Percentiles rank a stretch among this genome's conserved stretches.
These are phyloP conservation scores for Coleophora deauratella DNA, from an alignment of 2,888 invertebrate genomes.

Conservation along the genomic window DNA sequence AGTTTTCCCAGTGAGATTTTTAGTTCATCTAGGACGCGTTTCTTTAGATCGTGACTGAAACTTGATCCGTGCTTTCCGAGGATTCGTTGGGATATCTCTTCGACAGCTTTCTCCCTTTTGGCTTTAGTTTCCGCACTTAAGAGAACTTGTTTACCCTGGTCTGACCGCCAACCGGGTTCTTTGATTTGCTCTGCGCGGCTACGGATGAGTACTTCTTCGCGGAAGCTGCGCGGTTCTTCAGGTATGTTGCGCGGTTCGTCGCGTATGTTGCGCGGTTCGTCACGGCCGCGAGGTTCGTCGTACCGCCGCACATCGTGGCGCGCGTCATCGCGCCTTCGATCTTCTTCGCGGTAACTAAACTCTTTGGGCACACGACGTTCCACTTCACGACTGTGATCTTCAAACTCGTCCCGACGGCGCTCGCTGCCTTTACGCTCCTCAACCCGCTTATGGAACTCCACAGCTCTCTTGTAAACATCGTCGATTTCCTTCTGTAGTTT, in stretches of 20 bases:
- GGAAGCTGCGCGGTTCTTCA: no score
- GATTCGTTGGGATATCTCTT: constrained; percentile 40
- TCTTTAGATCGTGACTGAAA: constrained; percentile 25
- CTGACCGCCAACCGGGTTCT: not conserved
- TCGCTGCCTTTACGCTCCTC: constrained; percentile 35
- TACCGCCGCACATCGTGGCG: constrained; percentile 2
- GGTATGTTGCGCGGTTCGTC: not conserved
- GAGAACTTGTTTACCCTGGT: constrained; percentile 1
- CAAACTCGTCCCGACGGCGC: constrained; percentile 21
- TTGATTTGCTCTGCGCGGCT: not conserved
- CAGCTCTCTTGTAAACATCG: constrained; percentile 46
- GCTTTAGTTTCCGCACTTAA: constrained; percentile 15
- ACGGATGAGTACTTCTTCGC: no score
- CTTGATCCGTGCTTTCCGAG: constrained; percentile 31
- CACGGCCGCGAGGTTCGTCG: constrained; percentile 1
- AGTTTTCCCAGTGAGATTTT: constrained; percentile 27
- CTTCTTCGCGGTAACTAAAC: not conserved
- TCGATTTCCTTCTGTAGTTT: constrained; percentile 40
- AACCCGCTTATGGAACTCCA: constrained; percentile 47
- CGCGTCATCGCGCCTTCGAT: constrained; percentile 1
- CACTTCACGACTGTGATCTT: constrained; percentile 20
- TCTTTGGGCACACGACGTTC: constrained; percentile 6
- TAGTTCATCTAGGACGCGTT: constrained; percentile 36
- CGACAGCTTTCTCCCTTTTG: constrained; percentile 46
- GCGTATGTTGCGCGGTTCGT: not conserved